phyloP scores from a whole-genome alignment of 2,113 vertebrate genomes.

The Pteruthius melanotis region DNA sequence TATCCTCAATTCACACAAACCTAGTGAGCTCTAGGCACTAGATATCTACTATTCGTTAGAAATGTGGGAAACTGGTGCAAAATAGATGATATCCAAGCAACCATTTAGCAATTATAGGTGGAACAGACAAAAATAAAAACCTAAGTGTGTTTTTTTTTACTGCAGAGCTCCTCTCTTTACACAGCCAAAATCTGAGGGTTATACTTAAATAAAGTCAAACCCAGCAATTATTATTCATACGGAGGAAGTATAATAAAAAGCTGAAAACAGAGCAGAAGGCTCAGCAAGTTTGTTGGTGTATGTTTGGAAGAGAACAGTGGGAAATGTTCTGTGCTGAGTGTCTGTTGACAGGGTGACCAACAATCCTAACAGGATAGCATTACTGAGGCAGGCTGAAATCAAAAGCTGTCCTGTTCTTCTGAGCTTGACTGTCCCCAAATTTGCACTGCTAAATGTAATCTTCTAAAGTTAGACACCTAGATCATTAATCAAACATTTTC shows the following conservation, averaged over 20 bases:
- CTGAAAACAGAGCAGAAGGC: background rate
- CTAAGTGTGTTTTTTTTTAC: background rate
- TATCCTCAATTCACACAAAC: background rate
- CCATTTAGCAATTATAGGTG: background rate
- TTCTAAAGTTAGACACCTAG: conserved; percentile 25
- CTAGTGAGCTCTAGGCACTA: background rate
- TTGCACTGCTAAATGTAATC: background rate
- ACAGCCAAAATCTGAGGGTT: background rate
- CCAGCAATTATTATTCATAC: background rate
- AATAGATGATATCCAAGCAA: background rate
- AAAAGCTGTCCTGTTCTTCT: background rate
- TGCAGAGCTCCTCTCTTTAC: background rate
- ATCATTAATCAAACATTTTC: conserved; percentile 35
- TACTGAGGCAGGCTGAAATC: background rate
- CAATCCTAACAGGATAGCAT: background rate
- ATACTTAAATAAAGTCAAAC: background rate
- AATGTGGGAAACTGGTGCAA: background rate
- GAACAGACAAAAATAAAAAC: background rate
- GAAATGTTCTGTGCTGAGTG: background rate
- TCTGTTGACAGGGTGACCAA: background rate
- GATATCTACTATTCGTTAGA: background rate
- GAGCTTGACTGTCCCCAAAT: background rate
- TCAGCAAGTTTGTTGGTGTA: background rate
- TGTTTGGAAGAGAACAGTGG: background rate
- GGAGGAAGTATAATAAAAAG: background rate